A percentile compares a stretch with the other conserved stretches of the same genome.
phyloP scores from a whole-genome alignment of 2,113 vertebrate species.

The Trochalopteron elliotii region DNA sequence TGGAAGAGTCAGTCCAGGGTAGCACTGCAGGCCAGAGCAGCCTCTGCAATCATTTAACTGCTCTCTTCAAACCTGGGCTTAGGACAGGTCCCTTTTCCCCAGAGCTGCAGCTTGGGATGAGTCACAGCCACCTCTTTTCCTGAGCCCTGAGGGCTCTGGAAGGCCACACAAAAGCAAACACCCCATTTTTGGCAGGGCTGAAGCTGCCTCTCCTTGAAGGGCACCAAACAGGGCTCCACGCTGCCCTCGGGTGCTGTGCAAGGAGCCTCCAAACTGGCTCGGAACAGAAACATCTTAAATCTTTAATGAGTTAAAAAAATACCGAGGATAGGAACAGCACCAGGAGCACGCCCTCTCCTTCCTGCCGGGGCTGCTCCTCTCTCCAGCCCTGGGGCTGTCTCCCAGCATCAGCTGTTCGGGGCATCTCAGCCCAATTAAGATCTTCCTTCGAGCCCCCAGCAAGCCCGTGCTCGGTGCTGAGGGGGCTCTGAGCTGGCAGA shows the following conservation, averaged over 20 bases:
- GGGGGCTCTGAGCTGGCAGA: background rate
- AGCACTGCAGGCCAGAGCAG: background rate
- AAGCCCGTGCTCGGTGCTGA: accelerated
- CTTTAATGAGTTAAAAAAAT: background rate
- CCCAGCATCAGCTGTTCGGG: background rate
- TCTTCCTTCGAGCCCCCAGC: background rate
- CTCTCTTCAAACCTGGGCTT: background rate
- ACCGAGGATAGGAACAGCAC: background rate
- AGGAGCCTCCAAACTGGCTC: background rate
- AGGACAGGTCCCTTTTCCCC: background rate
- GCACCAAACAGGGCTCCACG: background rate
- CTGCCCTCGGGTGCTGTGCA: background rate
- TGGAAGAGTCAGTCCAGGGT: background rate
- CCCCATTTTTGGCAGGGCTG: background rate
- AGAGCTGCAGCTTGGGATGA: background rate
- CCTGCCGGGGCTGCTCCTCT: background rate
- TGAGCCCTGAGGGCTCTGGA: background rate
- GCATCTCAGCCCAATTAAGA: background rate
- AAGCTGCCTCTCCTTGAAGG: background rate
- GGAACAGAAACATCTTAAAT: background rate
- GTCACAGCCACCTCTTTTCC: background rate
- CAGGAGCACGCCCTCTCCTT: background rate
- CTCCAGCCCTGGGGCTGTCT: background rate
- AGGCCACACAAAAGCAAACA: accelerated
- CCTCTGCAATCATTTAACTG: background rate